Evolutionary conservation across 1,140 invertebrate species (phyloP).

Genomic region (Papilio aristodemus): DNA sequence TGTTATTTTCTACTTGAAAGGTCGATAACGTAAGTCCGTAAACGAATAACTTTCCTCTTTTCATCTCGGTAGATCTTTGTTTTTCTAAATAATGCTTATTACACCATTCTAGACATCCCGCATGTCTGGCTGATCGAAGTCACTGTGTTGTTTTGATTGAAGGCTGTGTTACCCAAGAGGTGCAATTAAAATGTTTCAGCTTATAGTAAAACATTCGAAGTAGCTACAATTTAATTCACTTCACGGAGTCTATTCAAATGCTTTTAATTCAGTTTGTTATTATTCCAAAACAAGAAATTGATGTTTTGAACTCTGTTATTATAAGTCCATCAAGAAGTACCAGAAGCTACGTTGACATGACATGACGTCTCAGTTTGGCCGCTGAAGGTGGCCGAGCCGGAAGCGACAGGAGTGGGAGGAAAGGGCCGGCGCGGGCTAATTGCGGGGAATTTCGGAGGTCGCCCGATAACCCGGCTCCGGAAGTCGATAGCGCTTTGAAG

Average conservation of each 20-base stretch:
- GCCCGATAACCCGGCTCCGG: conserved; percentile 73
- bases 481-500: conserved; percentile 74
- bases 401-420: conserved; percentile 56
- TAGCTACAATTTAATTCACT: not conserved
- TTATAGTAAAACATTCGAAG: too few relatives aligned
- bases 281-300: not conserved
- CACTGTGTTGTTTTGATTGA: too few relatives aligned
- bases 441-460: conserved; percentile 73
- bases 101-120: too few relatives aligned
- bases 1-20: too few relatives aligned
- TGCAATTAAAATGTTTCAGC: too few relatives aligned
- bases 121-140: too few relatives aligned
- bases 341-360: not conserved
- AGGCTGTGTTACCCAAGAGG: too few relatives aligned
- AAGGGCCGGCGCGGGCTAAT: conserved; percentile 61
- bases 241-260: not conserved
- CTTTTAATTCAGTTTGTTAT: not conserved
- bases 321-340: not conserved
- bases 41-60: too few relatives aligned
- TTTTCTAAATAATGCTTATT: too few relatives aligned
- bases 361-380: conserved; percentile 4
- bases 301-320: not conserved
- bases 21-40: too few relatives aligned
- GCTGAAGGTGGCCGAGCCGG: conserved; percentile 46
- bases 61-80: too few relatives aligned